phyloP scores from a whole-genome alignment of 2,797 vertebrate species.

The Falco naumanni region DNA sequence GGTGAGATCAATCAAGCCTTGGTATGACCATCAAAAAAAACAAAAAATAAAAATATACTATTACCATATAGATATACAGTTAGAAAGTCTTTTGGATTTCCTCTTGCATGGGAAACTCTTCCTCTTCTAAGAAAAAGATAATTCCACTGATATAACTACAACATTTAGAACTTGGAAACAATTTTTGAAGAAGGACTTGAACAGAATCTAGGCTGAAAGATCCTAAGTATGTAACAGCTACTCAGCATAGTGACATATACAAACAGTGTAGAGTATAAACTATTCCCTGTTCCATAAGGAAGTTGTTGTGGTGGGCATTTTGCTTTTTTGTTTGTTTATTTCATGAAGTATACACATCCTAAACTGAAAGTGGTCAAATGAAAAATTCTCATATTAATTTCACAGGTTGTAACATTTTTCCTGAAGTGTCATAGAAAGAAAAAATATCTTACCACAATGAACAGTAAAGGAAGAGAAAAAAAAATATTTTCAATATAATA shows the following conservation, averaged over 20 bases:
- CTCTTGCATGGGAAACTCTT: rapidly evolving
- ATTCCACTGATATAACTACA: background rate
- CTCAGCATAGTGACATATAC: background rate
- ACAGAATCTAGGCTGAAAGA: background rate
- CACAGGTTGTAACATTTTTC: background rate
- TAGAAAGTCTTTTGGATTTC: background rate
- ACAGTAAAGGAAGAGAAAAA: too few relatives aligned
- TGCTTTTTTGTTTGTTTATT: background rate
- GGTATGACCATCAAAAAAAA: background rate
- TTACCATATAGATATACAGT: background rate
- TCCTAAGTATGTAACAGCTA: background rate
- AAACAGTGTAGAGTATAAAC: background rate
- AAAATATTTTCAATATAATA: background rate
- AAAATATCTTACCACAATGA: background rate
- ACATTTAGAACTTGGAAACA: background rate
- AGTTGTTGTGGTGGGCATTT: background rate
- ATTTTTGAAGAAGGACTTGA: background rate
- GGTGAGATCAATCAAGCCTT: background rate
- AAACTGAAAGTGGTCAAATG: background rate
- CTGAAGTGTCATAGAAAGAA: background rate
- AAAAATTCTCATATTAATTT: rapidly evolving
- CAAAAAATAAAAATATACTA: background rate
- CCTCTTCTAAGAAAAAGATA: rapidly evolving
- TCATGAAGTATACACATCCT: background rate
- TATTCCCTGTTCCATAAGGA: background rate